phyloP scores from a whole-genome alignment of 2,888 invertebrate genomes.

The Patella ulyssiponensis region DNA sequence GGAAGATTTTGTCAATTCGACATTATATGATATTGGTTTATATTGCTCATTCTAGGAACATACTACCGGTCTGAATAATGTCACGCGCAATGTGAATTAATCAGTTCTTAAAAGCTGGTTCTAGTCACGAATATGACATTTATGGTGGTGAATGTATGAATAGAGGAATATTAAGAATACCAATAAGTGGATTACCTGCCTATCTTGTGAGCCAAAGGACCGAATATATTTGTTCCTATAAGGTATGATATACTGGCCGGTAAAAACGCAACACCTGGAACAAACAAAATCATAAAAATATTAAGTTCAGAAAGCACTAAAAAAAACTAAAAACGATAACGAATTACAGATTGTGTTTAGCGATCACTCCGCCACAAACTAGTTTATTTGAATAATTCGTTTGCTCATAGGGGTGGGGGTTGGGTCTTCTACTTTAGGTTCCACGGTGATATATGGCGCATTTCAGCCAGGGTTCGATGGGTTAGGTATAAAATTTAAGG shows the following conservation, averaged over 20 bases:
- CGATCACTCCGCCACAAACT: too few species aligned
- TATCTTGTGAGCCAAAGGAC: constrained; percentile 78
- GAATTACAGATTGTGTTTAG: background rate
- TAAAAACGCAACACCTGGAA: constrained; percentile 83
- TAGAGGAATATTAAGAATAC: background rate
- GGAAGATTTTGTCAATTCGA: too few species aligned
- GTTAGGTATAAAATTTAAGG: too few species aligned
- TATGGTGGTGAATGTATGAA: background rate
- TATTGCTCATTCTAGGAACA: too few species aligned
- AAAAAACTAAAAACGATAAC: background rate
- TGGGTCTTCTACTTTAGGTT: too few species aligned
- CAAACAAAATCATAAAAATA: constrained; percentile 13
- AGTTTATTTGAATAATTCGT: too few species aligned
- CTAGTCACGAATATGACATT: background rate
- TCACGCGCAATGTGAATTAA: too few species aligned
- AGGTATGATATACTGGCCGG: constrained; percentile 89
- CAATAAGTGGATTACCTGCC: constrained; percentile 71
- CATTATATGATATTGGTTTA: too few species aligned
- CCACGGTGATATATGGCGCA: too few species aligned
- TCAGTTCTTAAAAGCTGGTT: background rate
- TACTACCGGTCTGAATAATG: too few species aligned
- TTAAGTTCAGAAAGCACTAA: background rate
- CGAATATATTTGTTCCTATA: constrained; percentile 86
- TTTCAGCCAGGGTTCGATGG: too few species aligned
- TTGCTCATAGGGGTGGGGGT: too few species aligned